Percentiles rank a stretch among this genome's conserved stretches.
These are phyloP conservation scores for Hydrophis major DNA, from an alignment of 2,797 vertebrate species.

Conservation along the genomic window DNA sequence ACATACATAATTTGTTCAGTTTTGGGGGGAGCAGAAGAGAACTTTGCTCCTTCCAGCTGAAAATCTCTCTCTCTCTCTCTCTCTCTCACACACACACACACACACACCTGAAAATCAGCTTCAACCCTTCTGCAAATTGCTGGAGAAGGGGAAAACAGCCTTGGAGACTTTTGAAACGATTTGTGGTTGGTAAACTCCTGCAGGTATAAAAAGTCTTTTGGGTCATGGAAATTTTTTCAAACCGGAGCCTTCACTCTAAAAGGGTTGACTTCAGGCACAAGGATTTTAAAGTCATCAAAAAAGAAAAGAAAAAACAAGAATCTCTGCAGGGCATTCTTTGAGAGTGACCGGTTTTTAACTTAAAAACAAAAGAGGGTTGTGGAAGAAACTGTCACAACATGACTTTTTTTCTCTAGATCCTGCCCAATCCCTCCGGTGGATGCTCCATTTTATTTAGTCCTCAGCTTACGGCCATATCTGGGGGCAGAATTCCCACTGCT, in stretches of 20 bases:
- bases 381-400: background rate
- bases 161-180: background rate
- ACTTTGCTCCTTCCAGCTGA: rapidly evolving
- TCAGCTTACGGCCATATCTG: background rate
- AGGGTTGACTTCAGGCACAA: background rate
- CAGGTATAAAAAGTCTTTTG: background rate
- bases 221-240: too few species aligned
- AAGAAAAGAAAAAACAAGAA: background rate
- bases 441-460: background rate
- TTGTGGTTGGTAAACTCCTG: background rate
- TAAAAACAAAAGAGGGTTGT: background rate
- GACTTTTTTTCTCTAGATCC: background rate
- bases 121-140: background rate
- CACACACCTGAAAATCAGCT: background rate
- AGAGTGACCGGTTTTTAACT: background rate
- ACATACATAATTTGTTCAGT: rapidly evolving
- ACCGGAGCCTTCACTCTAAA: background rate
- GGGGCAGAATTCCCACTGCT: background rate
- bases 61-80: rapidly evolving
- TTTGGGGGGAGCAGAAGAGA: rapidly evolving
- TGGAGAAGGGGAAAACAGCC: background rate
- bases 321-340: background rate
- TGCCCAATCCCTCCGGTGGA: background rate
- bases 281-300: background rate
- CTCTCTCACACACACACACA: too few species aligned